A percentile compares a stretch with the other conserved stretches of the same genome.
Evolutionary conservation across 2,888 invertebrate genomes (phyloP).

Genomic region (Oeneis ivallda): DNA sequence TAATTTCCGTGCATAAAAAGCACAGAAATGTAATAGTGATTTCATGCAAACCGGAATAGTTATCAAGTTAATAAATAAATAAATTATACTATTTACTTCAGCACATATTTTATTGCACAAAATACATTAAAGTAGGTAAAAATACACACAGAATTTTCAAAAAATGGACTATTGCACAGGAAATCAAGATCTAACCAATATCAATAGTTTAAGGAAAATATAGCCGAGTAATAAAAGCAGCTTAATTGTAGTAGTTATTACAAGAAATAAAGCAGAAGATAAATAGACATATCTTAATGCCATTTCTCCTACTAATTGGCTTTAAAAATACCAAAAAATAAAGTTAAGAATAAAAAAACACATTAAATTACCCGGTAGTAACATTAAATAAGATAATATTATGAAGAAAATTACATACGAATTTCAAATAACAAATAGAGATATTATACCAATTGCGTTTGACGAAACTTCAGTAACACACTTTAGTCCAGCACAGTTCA

Average conservation of each 20-base stretch:
- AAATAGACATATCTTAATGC: background rate
- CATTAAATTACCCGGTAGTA: too few species aligned
- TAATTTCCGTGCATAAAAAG: background rate
- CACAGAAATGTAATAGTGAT: too few species aligned
- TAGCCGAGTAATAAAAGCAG: background rate
- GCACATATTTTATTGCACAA: conserved; percentile 2
- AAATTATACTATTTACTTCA: background rate
- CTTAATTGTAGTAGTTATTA: conserved; percentile 9
- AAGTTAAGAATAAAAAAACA: too few species aligned
- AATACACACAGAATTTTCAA: background rate
- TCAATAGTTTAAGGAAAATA: conserved; percentile 8
- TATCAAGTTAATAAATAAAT: too few species aligned
- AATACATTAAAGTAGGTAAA: background rate
- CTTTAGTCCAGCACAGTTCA: conserved; percentile 17
- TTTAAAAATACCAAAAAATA: too few species aligned
- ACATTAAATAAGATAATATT: too few species aligned
- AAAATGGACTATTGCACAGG: background rate
- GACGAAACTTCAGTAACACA: background rate
- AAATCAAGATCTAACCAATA: conserved; percentile 5
- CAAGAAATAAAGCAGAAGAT: background rate
- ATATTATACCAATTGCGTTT: background rate
- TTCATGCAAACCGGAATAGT: too few species aligned
- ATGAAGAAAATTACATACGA: too few species aligned
- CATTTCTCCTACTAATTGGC: background rate
- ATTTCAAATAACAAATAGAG: background rate